These are phyloP conservation scores for Taeniopygia guttata DNA, from an alignment of 2,797 vertebrate genomes.

Conservation along the genomic window DNA sequence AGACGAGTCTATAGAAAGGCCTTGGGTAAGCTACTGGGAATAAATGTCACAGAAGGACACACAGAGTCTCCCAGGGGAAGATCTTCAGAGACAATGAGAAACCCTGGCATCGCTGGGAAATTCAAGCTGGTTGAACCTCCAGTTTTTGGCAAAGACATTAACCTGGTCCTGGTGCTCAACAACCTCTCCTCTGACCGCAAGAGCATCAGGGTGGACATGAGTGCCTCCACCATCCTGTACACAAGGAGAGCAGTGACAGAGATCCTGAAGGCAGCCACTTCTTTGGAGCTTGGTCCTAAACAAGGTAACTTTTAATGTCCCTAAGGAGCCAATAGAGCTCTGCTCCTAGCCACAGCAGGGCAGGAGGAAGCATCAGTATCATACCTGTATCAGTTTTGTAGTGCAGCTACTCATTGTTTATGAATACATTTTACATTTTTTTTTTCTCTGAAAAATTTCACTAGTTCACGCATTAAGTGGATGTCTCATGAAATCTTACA, in stretches of 20 bases:
- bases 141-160: conserved; percentile 73
- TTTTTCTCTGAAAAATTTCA: neutral
- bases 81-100: conserved; percentile 28
- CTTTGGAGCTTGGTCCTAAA: conserved; percentile 55
- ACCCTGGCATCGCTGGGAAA: conserved; percentile 67
- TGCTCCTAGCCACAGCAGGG: neutral
- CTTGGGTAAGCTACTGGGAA: conserved; percentile 50
- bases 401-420: neutral
- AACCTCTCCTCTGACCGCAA: conserved; percentile 62
- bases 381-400: neutral
- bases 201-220: conserved; percentile 72
- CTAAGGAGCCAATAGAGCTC: neutral
- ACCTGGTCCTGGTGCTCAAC: conserved; percentile 64
- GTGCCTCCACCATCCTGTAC: conserved; percentile 72
- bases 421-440: neutral
- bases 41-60: neutral
- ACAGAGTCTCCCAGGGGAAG: neutral
- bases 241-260: conserved; percentile 70
- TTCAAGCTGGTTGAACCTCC: conserved; percentile 73
- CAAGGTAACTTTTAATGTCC: conserved; percentile 62
- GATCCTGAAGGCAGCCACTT: conserved; percentile 67
- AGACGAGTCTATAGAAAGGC: conserved; percentile 74
- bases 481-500: neutral
- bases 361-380: neutral
- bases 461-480: neutral